phyloP scores from a whole-genome alignment of 2,797 vertebrate genomes.

The Artibeus lituratus region DNA sequence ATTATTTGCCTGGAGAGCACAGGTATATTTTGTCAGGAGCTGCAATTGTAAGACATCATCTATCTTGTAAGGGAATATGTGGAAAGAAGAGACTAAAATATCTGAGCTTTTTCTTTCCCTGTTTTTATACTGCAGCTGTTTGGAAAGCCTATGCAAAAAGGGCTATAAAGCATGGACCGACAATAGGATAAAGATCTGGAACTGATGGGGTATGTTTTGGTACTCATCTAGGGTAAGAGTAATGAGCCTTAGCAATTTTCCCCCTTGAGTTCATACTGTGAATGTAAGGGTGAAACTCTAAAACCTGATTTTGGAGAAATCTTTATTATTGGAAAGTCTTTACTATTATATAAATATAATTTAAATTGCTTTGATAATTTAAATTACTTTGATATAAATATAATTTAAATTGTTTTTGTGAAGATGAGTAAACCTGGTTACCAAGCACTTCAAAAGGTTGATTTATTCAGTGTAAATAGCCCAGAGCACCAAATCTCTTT shows the following conservation, averaged over 20 bases:
- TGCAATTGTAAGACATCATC: background rate
- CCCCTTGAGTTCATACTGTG: background rate
- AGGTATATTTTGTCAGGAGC: background rate
- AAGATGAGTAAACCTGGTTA: background rate
- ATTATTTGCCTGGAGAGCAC: constrained; percentile 14
- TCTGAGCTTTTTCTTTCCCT: background rate
- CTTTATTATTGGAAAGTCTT: background rate
- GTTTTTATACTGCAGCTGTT: background rate
- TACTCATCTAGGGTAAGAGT: background rate
- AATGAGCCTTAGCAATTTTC: background rate
- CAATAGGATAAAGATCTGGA: background rate
- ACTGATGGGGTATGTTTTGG: background rate
- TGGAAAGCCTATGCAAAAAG: background rate
- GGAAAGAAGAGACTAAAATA: constrained; percentile 6
- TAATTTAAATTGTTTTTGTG: constrained; percentile 30
- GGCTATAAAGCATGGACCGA: background rate
- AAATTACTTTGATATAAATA: background rate
- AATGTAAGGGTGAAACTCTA: background rate
- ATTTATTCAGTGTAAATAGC: background rate
- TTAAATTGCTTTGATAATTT: constrained; percentile 1
- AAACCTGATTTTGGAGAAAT: constrained; percentile 15
- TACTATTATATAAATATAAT: background rate
- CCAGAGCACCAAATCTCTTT: background rate
- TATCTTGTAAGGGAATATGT: background rate
- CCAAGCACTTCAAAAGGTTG: constrained; percentile 12